A percentile compares a stretch with the other conserved stretches of the same genome.
phyloP scores from a whole-genome alignment of 2,113 vertebrate genomes.

The Motacilla tschutschensis region DNA sequence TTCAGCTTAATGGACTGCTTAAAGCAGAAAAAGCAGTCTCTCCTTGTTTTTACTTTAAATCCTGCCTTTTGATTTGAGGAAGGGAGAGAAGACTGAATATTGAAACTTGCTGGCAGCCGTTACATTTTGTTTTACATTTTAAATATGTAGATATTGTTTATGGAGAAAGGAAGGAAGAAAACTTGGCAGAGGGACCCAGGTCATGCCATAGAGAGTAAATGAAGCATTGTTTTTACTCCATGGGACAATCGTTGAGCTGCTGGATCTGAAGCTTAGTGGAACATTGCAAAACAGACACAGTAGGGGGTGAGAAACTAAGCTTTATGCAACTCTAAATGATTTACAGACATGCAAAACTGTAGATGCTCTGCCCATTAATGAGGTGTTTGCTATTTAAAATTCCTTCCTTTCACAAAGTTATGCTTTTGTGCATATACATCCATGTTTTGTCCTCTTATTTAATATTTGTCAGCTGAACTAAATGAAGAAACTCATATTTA shows the following conservation, averaged over 20 bases:
- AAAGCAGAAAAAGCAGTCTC: not conserved
- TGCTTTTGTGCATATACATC: not conserved
- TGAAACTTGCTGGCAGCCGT: not conserved
- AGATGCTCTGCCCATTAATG: not conserved
- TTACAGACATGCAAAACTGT: not conserved
- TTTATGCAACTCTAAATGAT: constrained; percentile 2
- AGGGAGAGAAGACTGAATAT: not conserved
- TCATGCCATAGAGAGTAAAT: not conserved
- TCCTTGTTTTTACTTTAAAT: not conserved
- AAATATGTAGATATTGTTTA: constrained; percentile 22
- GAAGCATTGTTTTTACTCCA: constrained; percentile 30
- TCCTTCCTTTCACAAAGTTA: not conserved
- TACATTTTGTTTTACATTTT: not conserved
- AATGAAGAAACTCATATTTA: not conserved
- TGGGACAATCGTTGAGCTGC: not conserved
- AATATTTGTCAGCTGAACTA: not conserved
- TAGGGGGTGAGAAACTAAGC: constrained; percentile 11
- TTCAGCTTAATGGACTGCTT: not conserved
- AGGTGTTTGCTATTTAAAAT: constrained; percentile 7
- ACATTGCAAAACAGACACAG: constrained; percentile 8
- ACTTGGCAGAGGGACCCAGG: not conserved
- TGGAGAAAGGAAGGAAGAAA: not conserved
- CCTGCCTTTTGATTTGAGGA: not conserved
- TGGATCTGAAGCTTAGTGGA: constrained; percentile 16
- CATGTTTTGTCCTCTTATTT: not conserved